These are phyloP conservation scores for Tympanuchus pallidicinctus DNA, from an alignment of 2,113 vertebrate genomes.

Conservation along the genomic window DNA sequence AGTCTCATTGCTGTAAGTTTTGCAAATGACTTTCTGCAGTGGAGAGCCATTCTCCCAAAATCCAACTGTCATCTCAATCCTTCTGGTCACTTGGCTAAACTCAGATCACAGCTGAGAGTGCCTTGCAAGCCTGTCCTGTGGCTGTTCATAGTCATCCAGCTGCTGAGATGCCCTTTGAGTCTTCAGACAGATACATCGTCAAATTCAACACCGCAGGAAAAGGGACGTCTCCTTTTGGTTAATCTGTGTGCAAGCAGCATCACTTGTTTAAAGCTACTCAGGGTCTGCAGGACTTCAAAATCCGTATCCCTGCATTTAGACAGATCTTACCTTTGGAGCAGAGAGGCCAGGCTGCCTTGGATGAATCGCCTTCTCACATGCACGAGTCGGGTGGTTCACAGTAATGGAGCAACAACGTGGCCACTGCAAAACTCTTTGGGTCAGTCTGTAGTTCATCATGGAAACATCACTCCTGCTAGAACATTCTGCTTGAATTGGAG, in stretches of 20 bases:
- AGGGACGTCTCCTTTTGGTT: not conserved
- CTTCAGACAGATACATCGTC: not conserved
- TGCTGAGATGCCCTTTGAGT: not conserved
- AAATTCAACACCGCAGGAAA: not conserved
- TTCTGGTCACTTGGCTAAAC: conserved; percentile 34
- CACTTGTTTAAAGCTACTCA: not conserved
- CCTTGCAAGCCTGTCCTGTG: not conserved
- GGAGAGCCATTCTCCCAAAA: not conserved
- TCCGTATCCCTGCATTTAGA: not conserved
- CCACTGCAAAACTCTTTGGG: not conserved
- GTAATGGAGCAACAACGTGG: not conserved
- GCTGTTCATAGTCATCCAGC: conserved; percentile 10
- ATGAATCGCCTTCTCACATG: not conserved
- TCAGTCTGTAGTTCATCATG: not conserved
- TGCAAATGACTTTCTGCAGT: conserved; percentile 28
- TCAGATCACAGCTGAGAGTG: not conserved
- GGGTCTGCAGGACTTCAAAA: not conserved
- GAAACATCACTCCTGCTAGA: not conserved
- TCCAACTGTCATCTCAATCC: conserved; percentile 28
- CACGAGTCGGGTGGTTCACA: not conserved
- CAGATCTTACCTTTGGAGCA: not conserved
- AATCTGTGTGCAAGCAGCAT: not conserved
- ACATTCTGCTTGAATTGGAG: not conserved
- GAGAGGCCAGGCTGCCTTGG: not conserved
- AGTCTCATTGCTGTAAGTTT: not conserved